Evolutionary conservation across 2,113 vertebrate species (phyloP).

Genomic region (Cygnus buccinator): DNA sequence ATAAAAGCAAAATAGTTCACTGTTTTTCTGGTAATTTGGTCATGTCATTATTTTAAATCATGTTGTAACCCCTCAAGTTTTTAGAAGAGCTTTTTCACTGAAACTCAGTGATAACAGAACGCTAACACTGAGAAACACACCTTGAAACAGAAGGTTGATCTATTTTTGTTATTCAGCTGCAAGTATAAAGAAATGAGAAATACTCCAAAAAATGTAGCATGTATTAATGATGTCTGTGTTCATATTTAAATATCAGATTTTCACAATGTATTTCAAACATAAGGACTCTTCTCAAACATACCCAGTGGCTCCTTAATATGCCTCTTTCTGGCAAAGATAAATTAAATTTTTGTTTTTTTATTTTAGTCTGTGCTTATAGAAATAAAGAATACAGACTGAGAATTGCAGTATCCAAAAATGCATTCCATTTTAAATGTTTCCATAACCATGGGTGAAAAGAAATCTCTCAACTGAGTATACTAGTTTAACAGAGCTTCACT

Average conservation of each 20-base stretch:
- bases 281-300: neutral
- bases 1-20: neutral
- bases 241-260: neutral
- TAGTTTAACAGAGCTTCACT: fast-evolving
- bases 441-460: neutral
- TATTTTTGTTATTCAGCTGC: neutral
- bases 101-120: neutral
- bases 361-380: neutral
- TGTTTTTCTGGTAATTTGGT: neutral
- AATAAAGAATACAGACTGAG: neutral
- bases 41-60: neutral
- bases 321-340: neutral
- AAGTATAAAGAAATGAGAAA: neutral
- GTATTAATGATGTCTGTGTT: neutral
- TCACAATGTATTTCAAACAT: neutral
- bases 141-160: neutral
- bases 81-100: neutral
- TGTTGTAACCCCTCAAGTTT: too few relatives aligned
- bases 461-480: neutral
- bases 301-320: neutral
- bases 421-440: neutral
- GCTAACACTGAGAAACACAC: neutral
- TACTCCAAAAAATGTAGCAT: neutral
- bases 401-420: neutral
- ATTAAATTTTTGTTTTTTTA: neutral